A percentile compares a stretch with the other conserved stretches of the same genome.
Conservation (phyloP, 2,797 vertebrate species). For the Cossypha dichroa region DNA sequence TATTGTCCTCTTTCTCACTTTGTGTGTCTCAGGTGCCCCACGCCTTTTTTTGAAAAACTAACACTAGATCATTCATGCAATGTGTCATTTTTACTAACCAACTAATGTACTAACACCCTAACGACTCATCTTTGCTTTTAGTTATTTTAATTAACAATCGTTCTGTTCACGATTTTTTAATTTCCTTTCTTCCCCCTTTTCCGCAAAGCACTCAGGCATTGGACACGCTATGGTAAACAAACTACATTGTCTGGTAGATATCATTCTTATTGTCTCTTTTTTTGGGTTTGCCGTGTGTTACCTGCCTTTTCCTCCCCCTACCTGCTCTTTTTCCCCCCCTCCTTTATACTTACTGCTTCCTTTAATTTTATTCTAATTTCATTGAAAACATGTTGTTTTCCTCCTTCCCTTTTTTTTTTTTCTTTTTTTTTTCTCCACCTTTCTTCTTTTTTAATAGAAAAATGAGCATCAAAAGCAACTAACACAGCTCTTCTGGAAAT, state of each 20-base stretch:
- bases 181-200: conserved; percentile 96
- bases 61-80: conserved; percentile 95
- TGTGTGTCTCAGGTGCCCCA: conserved; percentile 83
- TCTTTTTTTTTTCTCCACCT: no score
- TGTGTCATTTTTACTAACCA: conserved; percentile 94
- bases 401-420: neutral
- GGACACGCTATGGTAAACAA: conserved; percentile 97
- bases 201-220: conserved; percentile 93
- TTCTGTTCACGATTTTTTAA: conserved; percentile 89
- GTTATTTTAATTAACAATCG: conserved; percentile 92
- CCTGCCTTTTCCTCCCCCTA: conserved; percentile 71
- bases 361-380: conserved; percentile 77
- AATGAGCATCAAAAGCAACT: conserved; percentile 82
- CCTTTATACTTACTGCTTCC: conserved; percentile 66
- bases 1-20: conserved; percentile 78
- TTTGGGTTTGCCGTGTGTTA: conserved; percentile 98
- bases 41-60: conserved; percentile 84
- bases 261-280: conserved; percentile 91
- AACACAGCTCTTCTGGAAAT: conserved; percentile 82
- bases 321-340: conserved; percentile 43
- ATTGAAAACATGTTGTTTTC: conserved; percentile 79
- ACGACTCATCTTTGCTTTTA: conserved; percentile 95
- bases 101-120: conserved; percentile 99
- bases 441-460: conserved; percentile 16
- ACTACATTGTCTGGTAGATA: conserved; percentile 99